Percentiles rank a stretch among this genome's conserved stretches.
phyloP scores from a whole-genome alignment of 2,797 vertebrate species.

The Yasuhikotakia modesta region DNA sequence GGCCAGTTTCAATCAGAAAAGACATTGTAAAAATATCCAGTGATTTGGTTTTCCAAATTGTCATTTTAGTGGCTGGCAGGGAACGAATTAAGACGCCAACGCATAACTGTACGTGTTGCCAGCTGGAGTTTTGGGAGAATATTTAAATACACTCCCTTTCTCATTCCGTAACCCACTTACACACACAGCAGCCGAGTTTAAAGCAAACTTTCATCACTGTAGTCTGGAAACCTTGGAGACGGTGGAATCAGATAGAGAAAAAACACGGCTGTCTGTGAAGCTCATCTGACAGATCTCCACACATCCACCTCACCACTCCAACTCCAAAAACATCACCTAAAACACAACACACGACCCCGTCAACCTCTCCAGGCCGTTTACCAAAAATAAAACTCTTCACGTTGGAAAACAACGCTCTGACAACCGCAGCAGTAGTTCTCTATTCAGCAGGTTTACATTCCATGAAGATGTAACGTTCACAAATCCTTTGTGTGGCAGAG shows the following conservation, averaged over 20 bases:
- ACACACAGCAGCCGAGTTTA: slow-evolving; percentile 26
- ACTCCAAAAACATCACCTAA: slow-evolving; percentile 9
- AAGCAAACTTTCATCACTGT: slow-evolving; percentile 37
- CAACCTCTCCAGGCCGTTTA: slow-evolving; percentile 21
- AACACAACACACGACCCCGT: slow-evolving; percentile 18
- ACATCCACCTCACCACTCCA: slow-evolving; percentile 12
- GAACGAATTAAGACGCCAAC: background rate
- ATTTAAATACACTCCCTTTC: background rate
- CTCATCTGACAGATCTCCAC: slow-evolving; percentile 35
- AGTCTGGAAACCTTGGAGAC: slow-evolving; percentile 36
- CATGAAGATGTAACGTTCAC: background rate
- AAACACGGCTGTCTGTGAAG: slow-evolving; percentile 13
- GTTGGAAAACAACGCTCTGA: background rate
- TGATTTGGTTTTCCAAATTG: no score
- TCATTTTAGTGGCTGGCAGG: background rate
- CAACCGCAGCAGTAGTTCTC: background rate
- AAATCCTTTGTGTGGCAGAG: background rate
- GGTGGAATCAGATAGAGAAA: slow-evolving; percentile 37
- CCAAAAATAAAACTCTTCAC: slow-evolving; percentile 29
- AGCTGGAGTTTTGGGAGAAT: background rate
- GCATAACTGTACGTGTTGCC: background rate
- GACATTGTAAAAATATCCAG: background rate
- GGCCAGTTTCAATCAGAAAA: background rate
- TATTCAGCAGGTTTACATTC: background rate
- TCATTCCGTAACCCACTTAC: slow-evolving; percentile 2